phyloP scores from a whole-genome alignment of 2,797 vertebrate species.

The Peromyscus melanophrys region DNA sequence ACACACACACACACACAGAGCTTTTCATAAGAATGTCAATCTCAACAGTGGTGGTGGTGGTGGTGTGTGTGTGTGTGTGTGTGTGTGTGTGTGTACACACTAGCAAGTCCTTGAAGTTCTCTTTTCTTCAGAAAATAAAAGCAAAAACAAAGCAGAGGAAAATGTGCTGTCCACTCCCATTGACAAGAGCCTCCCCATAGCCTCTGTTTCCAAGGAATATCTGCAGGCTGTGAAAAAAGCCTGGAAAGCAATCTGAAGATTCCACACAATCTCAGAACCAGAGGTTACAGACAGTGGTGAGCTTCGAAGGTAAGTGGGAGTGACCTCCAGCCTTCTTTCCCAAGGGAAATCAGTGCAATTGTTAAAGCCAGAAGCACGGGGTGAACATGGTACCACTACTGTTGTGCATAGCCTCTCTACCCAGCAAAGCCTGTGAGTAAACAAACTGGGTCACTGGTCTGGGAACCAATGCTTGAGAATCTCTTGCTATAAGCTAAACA shows the following conservation, averaged over 20 bases:
- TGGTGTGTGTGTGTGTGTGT: neutral
- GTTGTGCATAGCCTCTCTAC: neutral
- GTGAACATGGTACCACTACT: neutral
- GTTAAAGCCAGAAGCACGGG: neutral
- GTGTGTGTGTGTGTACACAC: neutral
- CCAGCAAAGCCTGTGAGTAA: neutral
- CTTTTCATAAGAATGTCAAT: neutral
- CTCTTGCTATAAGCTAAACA: neutral
- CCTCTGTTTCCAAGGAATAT: neutral
- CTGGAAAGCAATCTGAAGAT: neutral
- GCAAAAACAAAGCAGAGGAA: neutral
- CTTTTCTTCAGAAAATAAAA: neutral
- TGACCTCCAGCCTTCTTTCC: neutral
- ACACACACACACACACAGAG: neutral
- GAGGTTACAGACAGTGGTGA: neutral
- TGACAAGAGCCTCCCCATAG: neutral
- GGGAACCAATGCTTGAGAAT: neutral
- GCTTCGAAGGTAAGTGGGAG: neutral
- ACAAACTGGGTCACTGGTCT: neutral
- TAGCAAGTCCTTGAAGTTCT: constrained; percentile 40
- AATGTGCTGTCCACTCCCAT: neutral
- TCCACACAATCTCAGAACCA: neutral
- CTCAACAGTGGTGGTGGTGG: neutral
- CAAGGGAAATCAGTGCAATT: neutral
- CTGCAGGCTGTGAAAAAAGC: neutral